Evolutionary conservation across 1,140 invertebrate genomes (phyloP), one percentile per base, ranked within the genome.

Genomic region (Chionoecetes opilio): DNA sequence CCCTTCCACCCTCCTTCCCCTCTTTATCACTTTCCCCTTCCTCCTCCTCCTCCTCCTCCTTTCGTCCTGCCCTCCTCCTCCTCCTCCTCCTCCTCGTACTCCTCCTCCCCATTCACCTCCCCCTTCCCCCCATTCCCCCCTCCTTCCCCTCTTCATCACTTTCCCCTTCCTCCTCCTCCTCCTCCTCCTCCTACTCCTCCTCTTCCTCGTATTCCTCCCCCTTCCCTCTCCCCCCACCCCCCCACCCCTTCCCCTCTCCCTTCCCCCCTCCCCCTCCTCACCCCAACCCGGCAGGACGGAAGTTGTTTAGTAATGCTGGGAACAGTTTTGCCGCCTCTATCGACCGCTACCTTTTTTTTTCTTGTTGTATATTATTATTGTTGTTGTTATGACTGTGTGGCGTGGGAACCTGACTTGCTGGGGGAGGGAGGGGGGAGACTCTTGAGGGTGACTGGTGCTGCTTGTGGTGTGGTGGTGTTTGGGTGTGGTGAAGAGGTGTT

Each of bases 231-330:
- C 53, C 53, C 17, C 21, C 21, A 3, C 53, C 21, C 26, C 26
- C 53, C 26, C 53, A 3, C 17, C 53, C 53, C 53, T 21, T 21
- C 53, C 17, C 53, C 26, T 3, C 53, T 21, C 53, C 53, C 2
- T 26, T 21, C 84, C 9, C 85, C 17, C 11, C 37, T 34, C 32
- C 9, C 90, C 21, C 38, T 21, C 38, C 46, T 32, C 38, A 21
- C 21, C 38, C 34, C 41, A n/a, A 34, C 90, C 32, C 29, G 53
- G 8, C 53, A 46, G 53, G 92, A 87, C 84, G 92, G 92, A 93
- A 93, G 92, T 93, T 93, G 92, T 93, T 87, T 87, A 87, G 38
- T 93, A 88, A 86, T 86, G 92, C 38, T 63, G 92, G 92, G 92
- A 87, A 87, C 92, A 87, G 63, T 93, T n/a, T 92, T 92, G 41